phyloP scores from a whole-genome alignment of 2,888 invertebrate species.

The Prosopocoilus inquinatus region DNA sequence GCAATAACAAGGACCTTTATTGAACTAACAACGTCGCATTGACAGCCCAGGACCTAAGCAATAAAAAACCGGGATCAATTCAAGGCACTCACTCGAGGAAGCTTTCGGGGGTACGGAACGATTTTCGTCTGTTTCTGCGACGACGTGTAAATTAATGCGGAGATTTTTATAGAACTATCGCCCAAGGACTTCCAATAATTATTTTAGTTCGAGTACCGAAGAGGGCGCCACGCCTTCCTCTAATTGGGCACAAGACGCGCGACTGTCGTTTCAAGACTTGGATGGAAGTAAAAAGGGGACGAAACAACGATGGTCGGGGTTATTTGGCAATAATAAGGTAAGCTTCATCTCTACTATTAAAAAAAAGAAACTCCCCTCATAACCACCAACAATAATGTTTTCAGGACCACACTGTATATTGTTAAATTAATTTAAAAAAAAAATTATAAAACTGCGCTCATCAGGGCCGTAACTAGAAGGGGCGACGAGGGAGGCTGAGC shows the following conservation, averaged over 20 bases:
- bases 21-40: conserved; percentile 13
- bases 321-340: conserved; percentile 66
- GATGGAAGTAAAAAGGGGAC: conserved; percentile 53
- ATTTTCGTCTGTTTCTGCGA: background rate
- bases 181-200: conserved; percentile 39
- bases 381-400: no score
- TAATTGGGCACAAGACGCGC: conserved; percentile 41
- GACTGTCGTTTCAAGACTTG: conserved; percentile 25
- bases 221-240: conserved; percentile 37
- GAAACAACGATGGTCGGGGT: conserved; percentile 69
- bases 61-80: conserved; percentile 43
- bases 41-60: conserved; percentile 45
- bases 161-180: conserved; percentile 38
- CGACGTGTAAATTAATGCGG: background rate
- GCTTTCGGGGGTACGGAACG: conserved; percentile 51
- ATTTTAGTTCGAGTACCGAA: conserved; percentile 50
- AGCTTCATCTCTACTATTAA: background rate
- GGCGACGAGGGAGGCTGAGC: no score
- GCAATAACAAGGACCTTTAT: background rate
- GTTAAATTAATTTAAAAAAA: no score
- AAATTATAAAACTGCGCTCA: no score
- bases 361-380: no score
- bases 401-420: no score
- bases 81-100: conserved; percentile 47
- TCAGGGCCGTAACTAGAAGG: no score